These are phyloP conservation scores for Lottia gigantea DNA, from an alignment of 2,888 invertebrate genomes.

Conservation along the genomic window DNA sequence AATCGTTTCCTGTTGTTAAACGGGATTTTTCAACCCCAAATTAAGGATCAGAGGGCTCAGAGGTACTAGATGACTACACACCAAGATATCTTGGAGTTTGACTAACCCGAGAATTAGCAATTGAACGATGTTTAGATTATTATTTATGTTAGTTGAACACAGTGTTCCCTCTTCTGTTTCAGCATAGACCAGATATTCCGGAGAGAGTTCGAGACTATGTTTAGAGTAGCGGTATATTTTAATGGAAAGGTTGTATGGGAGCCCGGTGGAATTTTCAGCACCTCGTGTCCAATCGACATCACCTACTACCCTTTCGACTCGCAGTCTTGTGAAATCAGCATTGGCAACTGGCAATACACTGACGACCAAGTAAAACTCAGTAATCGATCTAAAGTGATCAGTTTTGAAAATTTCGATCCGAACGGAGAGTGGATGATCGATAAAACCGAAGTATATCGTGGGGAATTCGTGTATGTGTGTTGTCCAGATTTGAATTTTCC, in stretches of 20 bases:
- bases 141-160: too few species aligned
- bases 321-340: conserved; percentile 40
- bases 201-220: conserved; percentile 34
- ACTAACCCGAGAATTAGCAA: background rate
- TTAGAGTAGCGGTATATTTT: conserved; percentile 36
- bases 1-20: too few species aligned
- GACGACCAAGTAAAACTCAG: conserved; percentile 33
- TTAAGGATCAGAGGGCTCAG: too few species aligned
- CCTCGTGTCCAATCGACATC: conserved; percentile 44
- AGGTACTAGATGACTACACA: too few species aligned
- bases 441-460: conserved; percentile 28
- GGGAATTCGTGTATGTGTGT: conserved; percentile 36
- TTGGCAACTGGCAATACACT: conserved; percentile 48
- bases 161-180: conserved; percentile 11
- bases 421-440: conserved; percentile 49
- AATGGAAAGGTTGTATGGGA: conserved; percentile 43
- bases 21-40: too few species aligned
- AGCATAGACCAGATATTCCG: conserved; percentile 45
- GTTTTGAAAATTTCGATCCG: conserved; percentile 37
- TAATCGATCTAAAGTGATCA: conserved; percentile 24
- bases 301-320: conserved; percentile 47
- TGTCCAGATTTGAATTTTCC: conserved; percentile 41
- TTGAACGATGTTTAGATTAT: too few species aligned
- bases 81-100: too few species aligned
- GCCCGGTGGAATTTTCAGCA: conserved; percentile 45